These are phyloP conservation scores for Drosophila pseudoananassae DNA, from an alignment of 1,140 invertebrate genomes.

Conservation along the genomic window DNA sequence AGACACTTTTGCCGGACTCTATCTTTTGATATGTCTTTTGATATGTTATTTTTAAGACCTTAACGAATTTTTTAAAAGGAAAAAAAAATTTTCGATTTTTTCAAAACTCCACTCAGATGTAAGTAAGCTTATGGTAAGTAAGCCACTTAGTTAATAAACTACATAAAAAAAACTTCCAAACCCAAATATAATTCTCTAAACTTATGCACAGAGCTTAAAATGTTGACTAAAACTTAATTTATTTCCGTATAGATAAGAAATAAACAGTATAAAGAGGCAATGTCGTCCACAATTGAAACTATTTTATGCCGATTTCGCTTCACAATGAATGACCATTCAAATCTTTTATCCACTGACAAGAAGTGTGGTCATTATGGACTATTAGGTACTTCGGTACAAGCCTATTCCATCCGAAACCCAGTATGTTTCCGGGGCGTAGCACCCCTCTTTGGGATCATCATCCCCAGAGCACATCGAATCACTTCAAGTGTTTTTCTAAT, in stretches of 20 bases:
- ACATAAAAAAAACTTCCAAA: neutral
- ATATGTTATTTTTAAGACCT: too few species aligned
- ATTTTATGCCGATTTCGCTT: neutral
- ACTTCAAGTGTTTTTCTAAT: constrained; percentile 77
- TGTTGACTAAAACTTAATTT: too few species aligned
- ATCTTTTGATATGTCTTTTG: too few species aligned
- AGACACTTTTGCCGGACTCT: too few species aligned
- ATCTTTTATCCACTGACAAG: constrained; percentile 7
- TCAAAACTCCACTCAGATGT: too few species aligned
- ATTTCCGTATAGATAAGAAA: too few species aligned
- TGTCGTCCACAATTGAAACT: neutral
- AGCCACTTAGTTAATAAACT: too few species aligned
- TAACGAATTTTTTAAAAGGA: too few species aligned
- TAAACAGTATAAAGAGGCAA: neutral
- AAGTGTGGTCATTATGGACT: constrained; percentile 60
- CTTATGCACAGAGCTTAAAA: neutral
- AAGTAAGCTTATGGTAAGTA: too few species aligned
- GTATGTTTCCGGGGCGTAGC: neutral
- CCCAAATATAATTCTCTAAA: neutral
- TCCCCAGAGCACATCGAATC: constrained; percentile 60
- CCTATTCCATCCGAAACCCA: constrained; percentile 12
- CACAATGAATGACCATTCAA: constrained; percentile 6
- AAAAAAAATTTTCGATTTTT: too few species aligned
- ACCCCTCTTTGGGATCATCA: constrained; percentile 10
- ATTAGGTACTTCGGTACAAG: constrained; percentile 40